Conservation (phyloP, 2,888 invertebrate genomes). For the Stomorhina lunata region DNA sequence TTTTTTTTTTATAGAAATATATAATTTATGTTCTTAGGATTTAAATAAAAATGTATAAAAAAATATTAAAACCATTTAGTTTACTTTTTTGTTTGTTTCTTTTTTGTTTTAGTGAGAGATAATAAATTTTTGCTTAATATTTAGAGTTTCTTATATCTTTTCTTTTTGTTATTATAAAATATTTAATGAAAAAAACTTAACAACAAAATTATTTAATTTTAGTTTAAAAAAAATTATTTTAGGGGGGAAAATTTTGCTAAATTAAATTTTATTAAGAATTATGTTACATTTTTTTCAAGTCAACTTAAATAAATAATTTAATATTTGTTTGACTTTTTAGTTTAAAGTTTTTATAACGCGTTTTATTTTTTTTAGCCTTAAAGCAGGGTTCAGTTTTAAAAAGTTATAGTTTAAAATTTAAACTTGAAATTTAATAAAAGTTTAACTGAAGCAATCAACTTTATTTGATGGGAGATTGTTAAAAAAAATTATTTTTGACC, state of each 20-base stretch:
- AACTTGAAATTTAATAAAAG: neutral
- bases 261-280: too few relatives aligned
- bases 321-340: neutral
- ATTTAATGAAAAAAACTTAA: constrained; percentile 22
- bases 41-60: too few relatives aligned
- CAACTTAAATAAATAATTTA: neutral
- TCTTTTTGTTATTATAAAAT: constrained; percentile 3
- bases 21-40: neutral
- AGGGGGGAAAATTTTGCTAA: neutral
- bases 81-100: too few relatives aligned
- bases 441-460: neutral
- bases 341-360: neutral
- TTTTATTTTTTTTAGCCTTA: neutral
- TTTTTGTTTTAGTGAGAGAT: too few relatives aligned
- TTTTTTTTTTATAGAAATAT: too few relatives aligned
- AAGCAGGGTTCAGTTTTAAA: neutral
- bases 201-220: constrained; percentile 13
- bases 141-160: neutral
- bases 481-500: too few relatives aligned
- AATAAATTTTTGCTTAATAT: constrained; percentile 8
- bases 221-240: neutral
- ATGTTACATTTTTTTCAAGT: neutral
- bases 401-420: neutral
- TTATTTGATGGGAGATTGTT: too few relatives aligned
- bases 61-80: too few relatives aligned